Evolutionary conservation across 2,113 vertebrate species (phyloP), one percentile per base, ranked within the genome.

Genomic region (Athene cunicularia): DNA sequence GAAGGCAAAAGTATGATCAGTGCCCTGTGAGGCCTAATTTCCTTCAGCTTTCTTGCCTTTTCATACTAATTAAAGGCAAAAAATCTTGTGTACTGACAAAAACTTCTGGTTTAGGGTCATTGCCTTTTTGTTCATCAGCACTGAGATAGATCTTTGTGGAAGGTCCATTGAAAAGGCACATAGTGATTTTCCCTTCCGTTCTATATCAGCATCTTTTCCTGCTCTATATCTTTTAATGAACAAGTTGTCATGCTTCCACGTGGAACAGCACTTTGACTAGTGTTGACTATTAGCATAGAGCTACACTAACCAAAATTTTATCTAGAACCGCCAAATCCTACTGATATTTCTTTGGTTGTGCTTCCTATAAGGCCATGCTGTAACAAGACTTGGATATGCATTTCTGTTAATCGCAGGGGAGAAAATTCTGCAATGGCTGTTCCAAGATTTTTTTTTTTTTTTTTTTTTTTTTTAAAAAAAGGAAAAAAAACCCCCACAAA

Each of bases 51-150:
- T 73, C 43, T 59, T 86, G 82, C 35, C 14, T 86, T 82, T 93
- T 86, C 49, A 73, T 49, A 70, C 35, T 80, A 92, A 95, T 70
- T 95, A 83, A 88, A 92, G 30, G 18, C 43, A 68, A 93, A 88
- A 93, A 73, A 13, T 6, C 9, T 88, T 67, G 19, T 45, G 18
- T 53, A 39, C 28, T 7, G 16, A 89, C 41, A n/a, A 75, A 91
- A 86, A 70, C 9, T 90, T 86, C 71, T 88, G 33, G 23, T 88
- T 95, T 58, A 86, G 71, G 77, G 73, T 55, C 73, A 90, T 27
- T 79, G 80, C 32, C 55, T 89, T 27, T 16, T 19, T 66, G 86
- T 89, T 86, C 0, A 0, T 66, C 33, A 91, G n/a, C 24, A 50
- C 41, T 22, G 63, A 77, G 55, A 76, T 27, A 70, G 39, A n/a